Evolutionary conservation across 2,113 vertebrate genomes (phyloP), one percentile per base, ranked within the genome.

Genomic region (Callorhinus ursinus): DNA sequence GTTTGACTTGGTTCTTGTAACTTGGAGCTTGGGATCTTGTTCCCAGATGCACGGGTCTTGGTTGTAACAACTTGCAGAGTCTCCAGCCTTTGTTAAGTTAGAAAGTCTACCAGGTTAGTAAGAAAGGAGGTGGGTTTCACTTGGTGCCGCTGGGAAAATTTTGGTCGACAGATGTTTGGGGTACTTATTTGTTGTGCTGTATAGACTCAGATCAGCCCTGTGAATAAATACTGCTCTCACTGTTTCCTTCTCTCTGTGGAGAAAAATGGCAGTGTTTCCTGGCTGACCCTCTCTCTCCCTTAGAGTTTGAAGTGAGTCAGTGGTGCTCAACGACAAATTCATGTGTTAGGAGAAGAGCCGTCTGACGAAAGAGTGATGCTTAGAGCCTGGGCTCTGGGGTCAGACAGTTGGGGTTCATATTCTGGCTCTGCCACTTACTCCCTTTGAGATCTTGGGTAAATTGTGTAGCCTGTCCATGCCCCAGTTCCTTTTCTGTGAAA

Each of bases 261-360:
- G 36, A 49, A 90, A 90, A 67, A 82, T 84, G 42, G n/a, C 53
- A 21, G 21, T 95, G 55, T 49, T 88, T 87, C 93, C n/a, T 84
- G 36, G 51, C 49, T 10, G 82, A n/a, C 16, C 55, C 22, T 72
- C 33, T 87, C 53, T 59, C 36, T 67, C 67, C 67, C 67, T 77
- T 61, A 42, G 87, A 88, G 33, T 77, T 76, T 82, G 28, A 53
- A 92, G 72, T 72, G 55, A 95, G 55, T 28, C 36, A 65, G 26
- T 85, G 84, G 19, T 85, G 71, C 36, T 69, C 36, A 86, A 63
- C 93, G 77, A 95, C 59, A 82, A 31, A 74, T 53, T 36, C 13
- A 0, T 72, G 21, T 82, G 24, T 36, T 46, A 80, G 42, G 36
- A 21, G 18, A 90, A 26, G 86, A 86, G 61, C 74, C 31, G 9